Evolutionary conservation across 2,888 invertebrate species (phyloP).

Genomic region (Sympetrum striolatum): DNA sequence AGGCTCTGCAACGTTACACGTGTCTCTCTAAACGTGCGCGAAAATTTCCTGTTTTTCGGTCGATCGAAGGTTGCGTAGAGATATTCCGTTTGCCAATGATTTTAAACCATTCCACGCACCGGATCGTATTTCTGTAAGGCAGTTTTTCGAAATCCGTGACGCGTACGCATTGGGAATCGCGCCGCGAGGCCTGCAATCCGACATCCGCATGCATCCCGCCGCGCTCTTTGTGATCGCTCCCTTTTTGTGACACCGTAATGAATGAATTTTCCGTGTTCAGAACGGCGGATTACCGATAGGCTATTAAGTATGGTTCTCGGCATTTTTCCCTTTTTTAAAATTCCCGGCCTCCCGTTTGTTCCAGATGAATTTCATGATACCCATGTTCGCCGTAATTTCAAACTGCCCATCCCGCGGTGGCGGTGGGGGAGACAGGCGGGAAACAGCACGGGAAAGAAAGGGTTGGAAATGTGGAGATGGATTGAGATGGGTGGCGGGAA

Average conservation of each 20-base stretch:
- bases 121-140: neutral
- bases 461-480: neutral
- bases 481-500: neutral
- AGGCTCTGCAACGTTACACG: no score
- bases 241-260: slow-evolving; percentile 44
- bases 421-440: neutral
- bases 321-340: neutral
- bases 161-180: neutral
- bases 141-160: neutral
- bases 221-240: slow-evolving; percentile 26
- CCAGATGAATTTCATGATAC: slow-evolving; percentile 33
- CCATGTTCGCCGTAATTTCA: slow-evolving; percentile 34
- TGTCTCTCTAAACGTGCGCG: no score
- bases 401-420: neutral
- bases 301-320: slow-evolving; percentile 35
- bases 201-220: neutral
- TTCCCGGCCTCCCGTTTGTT: neutral
- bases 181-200: neutral
- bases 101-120: neutral
- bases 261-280: slow-evolving; percentile 41
- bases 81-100: neutral
- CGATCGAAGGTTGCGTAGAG: neutral
- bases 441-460: neutral
- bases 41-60: no score
- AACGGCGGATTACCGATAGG: slow-evolving; percentile 39